phyloP scores from a whole-genome alignment of 1,140 invertebrate species.

The Leptopilina boulardi region DNA sequence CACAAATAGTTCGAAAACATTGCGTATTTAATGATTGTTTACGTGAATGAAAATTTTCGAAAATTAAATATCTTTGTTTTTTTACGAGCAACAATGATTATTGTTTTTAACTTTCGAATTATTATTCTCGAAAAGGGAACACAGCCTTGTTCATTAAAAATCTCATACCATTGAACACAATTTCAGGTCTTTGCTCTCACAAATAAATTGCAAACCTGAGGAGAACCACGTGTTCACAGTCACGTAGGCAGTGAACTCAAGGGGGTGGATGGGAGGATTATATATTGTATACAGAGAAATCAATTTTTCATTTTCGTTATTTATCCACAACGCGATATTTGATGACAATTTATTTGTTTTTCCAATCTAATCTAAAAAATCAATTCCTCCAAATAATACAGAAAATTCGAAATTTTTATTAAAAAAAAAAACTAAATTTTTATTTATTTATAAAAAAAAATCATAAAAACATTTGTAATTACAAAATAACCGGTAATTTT shows the following conservation, averaged over 20 bases:
- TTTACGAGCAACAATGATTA: background rate
- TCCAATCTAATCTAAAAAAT: too few relatives aligned
- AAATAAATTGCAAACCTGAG: background rate
- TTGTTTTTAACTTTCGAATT: background rate
- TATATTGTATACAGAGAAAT: background rate
- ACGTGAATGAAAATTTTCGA: background rate
- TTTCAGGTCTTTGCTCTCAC: background rate
- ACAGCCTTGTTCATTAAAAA: background rate
- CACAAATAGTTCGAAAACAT: background rate
- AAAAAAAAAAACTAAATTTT: too few relatives aligned
- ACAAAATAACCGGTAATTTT: too few relatives aligned
- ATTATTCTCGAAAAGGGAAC: background rate
- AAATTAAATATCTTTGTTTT: background rate
- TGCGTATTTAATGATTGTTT: background rate
- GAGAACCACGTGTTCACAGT: conserved; percentile 1
- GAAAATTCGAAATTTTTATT: too few relatives aligned
- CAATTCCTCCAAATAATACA: too few relatives aligned
- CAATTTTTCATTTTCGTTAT: background rate
- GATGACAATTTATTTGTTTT: too few relatives aligned
- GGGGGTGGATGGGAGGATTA: background rate
- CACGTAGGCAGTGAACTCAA: background rate
- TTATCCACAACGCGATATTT: too few relatives aligned
- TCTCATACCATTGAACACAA: background rate
- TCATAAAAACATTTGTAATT: too few relatives aligned
- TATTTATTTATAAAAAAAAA: too few relatives aligned